These are phyloP conservation scores for Drosophila helvetica DNA, from an alignment of 2,888 invertebrate genomes.

Conservation along the genomic window DNA sequence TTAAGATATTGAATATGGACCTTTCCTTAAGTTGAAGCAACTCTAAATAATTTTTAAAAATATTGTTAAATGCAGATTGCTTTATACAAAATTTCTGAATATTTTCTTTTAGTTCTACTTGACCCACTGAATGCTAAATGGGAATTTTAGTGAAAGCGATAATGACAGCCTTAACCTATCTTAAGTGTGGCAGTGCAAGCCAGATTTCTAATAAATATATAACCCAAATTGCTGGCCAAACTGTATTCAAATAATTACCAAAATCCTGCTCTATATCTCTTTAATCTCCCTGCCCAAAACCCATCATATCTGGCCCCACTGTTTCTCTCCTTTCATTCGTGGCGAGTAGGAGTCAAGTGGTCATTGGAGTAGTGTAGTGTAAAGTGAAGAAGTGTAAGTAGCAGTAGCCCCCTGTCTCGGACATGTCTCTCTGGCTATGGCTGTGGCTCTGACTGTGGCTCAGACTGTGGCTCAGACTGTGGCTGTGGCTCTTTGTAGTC, in stretches of 20 bases:
- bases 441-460: neutral
- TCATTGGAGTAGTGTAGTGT: constrained; percentile 40
- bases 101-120: too few species aligned
- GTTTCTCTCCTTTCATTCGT: constrained; percentile 24
- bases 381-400: constrained; percentile 37
- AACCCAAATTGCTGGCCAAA: neutral
- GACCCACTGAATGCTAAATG: neutral
- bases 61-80: too few species aligned
- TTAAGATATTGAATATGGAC: too few species aligned
- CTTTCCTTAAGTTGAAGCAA: too few species aligned
- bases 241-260: neutral
- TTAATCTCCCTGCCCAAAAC: neutral
- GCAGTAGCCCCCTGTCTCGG: constrained; percentile 53
- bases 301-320: constrained; percentile 26
- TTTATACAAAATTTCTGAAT: too few species aligned
- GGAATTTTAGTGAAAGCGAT: neutral
- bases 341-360: constrained; percentile 47
- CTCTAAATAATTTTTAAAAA: too few species aligned
- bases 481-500: neutral
- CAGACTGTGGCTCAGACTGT: constrained; percentile 15
- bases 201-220: neutral
- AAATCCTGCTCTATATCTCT: neutral
- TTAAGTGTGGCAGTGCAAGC: neutral
- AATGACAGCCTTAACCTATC: neutral
- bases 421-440: constrained; percentile 24